These are phyloP conservation scores for Emydoidea blandingii DNA, from an alignment of 2,797 vertebrate species.

Conservation along the genomic window DNA sequence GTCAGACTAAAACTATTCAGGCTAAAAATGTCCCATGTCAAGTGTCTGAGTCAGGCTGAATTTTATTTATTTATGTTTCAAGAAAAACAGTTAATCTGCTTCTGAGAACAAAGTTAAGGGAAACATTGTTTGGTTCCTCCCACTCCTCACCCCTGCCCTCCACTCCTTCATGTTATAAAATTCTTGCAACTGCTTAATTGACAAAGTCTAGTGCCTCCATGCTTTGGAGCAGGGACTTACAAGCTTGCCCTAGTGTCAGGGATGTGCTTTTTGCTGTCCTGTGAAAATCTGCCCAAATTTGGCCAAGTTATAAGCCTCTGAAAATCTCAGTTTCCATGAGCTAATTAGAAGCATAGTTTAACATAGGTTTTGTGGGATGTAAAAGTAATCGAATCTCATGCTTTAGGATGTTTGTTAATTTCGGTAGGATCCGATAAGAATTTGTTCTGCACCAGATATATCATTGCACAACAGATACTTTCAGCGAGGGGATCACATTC, in stretches of 20 bases:
- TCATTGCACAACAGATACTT: not conserved
- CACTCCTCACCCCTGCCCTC: too few species aligned
- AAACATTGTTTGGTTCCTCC: not conserved
- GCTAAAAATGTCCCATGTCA: too few species aligned
- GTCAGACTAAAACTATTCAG: not conserved
- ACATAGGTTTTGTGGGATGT: not conserved
- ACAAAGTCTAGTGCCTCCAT: not conserved
- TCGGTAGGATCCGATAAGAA: not conserved
- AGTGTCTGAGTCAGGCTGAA: too few species aligned
- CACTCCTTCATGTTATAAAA: not conserved
- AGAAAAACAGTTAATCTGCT: not conserved
- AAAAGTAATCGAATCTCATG: not conserved
- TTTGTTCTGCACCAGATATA: not conserved
- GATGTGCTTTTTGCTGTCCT: not conserved
- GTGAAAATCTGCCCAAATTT: not conserved
- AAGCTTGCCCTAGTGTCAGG: not conserved
- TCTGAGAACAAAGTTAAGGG: not conserved
- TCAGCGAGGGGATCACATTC: not conserved
- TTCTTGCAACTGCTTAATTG: not conserved
- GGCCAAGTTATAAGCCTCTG: not conserved
- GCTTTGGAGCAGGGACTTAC: not conserved
- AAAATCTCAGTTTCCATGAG: not conserved
- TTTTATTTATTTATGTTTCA: not conserved
- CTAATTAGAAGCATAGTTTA: not conserved
- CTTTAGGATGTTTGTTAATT: not conserved